phyloP scores from a whole-genome alignment of 2,888 invertebrate genomes.

The Mesorhabditis spiculigera region DNA sequence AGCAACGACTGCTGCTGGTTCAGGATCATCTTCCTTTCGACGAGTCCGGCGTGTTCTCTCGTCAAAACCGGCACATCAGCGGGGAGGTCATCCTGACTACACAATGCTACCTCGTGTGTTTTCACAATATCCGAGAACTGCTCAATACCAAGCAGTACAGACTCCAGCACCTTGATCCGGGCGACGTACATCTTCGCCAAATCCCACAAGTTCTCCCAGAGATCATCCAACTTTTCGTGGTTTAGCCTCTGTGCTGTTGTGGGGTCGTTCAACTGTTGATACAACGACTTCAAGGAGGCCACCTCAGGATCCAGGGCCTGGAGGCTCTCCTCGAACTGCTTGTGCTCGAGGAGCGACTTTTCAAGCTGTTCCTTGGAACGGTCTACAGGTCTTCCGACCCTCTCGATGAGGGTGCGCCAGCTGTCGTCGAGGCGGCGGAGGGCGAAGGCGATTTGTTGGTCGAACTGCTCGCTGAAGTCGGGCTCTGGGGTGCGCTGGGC shows the following conservation, averaged over 20 bases:
- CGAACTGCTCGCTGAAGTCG: slow-evolving; percentile 1
- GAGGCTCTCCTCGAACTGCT: neutral
- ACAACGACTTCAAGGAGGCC: neutral
- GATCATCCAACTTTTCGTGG: neutral
- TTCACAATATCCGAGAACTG: neutral
- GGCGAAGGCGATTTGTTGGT: neutral
- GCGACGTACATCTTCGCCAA: neutral
- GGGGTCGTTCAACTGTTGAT: neutral
- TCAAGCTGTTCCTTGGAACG: neutral
- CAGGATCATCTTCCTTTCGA: neutral
- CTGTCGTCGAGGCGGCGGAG: neutral
- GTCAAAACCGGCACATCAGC: too few species aligned
- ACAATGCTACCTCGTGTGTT: neutral
- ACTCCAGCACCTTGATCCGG: neutral
- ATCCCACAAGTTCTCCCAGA: slow-evolving; percentile 6
- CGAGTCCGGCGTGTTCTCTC: neutral
- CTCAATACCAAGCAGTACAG: neutral
- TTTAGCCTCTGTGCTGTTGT: slow-evolving; percentile 4
- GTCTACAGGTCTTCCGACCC: neutral
- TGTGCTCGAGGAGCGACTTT: neutral
- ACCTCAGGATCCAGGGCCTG: neutral
- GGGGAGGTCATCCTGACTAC: too few species aligned
- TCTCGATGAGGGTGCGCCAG: neutral
- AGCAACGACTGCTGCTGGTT: neutral
- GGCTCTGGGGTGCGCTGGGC: slow-evolving; percentile 7